Evolutionary conservation across 2,797 vertebrate species (phyloP).

Genomic region (Dromococcyx pavoninus): DNA sequence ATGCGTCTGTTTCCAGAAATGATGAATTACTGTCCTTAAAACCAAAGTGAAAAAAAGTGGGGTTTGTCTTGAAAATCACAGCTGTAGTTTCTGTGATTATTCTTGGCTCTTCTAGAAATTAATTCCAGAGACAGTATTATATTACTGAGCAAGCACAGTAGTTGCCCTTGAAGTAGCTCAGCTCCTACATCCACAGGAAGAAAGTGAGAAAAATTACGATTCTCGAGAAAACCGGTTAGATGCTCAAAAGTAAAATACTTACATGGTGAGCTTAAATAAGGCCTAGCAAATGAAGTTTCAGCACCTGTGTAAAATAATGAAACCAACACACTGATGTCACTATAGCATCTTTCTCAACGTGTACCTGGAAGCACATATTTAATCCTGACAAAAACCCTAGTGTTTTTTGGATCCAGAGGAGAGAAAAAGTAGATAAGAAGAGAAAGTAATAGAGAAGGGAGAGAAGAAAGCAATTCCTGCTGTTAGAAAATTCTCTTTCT

Average conservation of each 20-base stretch:
- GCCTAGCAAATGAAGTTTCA: not conserved
- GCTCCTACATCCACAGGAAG: not conserved
- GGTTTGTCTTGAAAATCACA: not conserved
- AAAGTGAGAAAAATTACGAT: not conserved
- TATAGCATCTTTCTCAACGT: not conserved
- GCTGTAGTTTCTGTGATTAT: not conserved
- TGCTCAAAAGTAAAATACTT: not conserved
- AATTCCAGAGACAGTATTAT: not conserved
- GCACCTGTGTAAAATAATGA: not conserved
- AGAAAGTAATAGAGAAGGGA: not conserved
- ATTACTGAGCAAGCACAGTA: slow-evolving; percentile 26
- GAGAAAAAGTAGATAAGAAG: not conserved
- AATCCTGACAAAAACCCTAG: rapidly evolving
- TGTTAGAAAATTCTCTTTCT: not conserved
- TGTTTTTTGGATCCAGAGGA: not conserved
- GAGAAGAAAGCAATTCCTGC: not conserved
- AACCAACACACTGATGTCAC: not conserved
- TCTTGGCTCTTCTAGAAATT: not conserved
- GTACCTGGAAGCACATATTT: not conserved
- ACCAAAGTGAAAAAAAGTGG: not conserved
- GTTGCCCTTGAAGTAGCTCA: not conserved
- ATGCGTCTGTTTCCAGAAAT: not conserved
- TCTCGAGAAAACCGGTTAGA: not conserved
- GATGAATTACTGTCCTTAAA: not conserved
- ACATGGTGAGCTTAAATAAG: not conserved